phyloP scores from a whole-genome alignment of 37 sponge, comb jelly and placozoan species.

The Axinella damicornis region DNA sequence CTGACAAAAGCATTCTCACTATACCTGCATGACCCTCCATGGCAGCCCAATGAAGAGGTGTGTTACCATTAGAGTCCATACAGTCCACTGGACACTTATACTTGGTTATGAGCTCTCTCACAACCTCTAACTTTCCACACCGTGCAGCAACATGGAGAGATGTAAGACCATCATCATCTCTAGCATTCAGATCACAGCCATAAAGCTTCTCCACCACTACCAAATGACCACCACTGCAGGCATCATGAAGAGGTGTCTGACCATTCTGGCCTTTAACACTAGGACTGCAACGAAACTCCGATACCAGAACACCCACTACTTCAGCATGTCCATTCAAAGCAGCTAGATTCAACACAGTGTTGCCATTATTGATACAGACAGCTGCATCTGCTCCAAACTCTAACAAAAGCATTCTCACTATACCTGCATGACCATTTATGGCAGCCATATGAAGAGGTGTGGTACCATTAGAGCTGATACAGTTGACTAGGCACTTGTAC shows the following conservation, averaged over 20 bases:
- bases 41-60: conserved; percentile 8
- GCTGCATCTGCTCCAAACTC: background rate
- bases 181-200: background rate
- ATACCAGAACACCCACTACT: background rate
- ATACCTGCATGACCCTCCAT: background rate
- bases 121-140: background rate
- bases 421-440: background rate
- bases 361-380: background rate
- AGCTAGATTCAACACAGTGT: background rate
- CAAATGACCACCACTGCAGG: background rate
- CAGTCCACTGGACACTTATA: background rate
- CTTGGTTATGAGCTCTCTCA: background rate
- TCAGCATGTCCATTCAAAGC: background rate
- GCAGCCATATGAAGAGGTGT: conserved; percentile 5
- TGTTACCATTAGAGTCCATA: background rate
- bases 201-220: background rate
- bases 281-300: background rate
- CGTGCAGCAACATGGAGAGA: background rate
- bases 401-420: background rate
- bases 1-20: background rate
- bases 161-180: background rate
- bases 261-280: background rate
- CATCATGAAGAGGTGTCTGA: background rate
- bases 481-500: background rate
- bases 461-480: background rate